Conservation (phyloP, 2,888 invertebrate species). For the Cylindroiulus punctatus region DNA sequence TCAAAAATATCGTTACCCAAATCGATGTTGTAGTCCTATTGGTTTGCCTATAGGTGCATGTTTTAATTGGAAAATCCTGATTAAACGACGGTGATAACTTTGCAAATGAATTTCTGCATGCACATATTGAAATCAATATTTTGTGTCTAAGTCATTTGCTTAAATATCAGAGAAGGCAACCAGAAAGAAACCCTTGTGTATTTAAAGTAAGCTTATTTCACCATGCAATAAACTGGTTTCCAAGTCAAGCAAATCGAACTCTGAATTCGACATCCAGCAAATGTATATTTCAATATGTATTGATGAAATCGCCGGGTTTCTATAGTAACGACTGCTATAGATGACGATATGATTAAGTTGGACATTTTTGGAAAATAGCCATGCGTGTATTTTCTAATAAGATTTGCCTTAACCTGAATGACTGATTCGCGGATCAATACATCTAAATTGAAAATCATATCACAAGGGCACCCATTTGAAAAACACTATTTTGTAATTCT, state of each 20-base stretch:
- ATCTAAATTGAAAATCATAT: background rate
- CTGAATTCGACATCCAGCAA: background rate
- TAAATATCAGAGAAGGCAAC: background rate
- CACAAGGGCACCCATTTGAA: background rate
- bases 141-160: background rate
- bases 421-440: background rate
- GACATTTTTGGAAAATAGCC: conserved; percentile 22
- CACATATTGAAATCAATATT: too few relatives aligned
- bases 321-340: background rate
- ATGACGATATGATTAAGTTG: background rate
- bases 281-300: background rate
- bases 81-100: too few relatives aligned
- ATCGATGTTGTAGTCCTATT: too few relatives aligned
- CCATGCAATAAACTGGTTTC: background rate
- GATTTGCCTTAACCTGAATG: background rate
- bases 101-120: too few relatives aligned
- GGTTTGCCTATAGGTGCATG: too few relatives aligned
- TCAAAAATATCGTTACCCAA: background rate
- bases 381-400: background rate
- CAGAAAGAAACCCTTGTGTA: background rate
- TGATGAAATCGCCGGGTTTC: background rate
- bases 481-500: background rate
- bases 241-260: background rate
- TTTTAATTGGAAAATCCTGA: too few relatives aligned
- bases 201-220: background rate